phyloP scores from a whole-genome alignment of 2,888 invertebrate genomes.

The Agonopterix alstromeriana region DNA sequence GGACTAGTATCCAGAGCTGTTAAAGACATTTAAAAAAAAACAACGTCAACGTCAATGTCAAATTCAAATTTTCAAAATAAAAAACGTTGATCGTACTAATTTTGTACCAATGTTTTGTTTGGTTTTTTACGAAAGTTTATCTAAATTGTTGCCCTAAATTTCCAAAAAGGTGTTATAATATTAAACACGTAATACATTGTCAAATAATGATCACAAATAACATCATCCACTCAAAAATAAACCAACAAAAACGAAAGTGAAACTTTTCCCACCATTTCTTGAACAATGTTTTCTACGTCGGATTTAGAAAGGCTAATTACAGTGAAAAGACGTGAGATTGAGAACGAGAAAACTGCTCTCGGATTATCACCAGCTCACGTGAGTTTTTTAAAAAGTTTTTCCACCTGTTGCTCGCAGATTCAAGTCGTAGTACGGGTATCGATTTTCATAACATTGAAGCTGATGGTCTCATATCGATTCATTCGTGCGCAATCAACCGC shows the following conservation, averaged over 20 bases:
- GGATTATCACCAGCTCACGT: conserved; percentile 28
- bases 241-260: conserved; percentile 18
- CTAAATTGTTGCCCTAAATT: too few relatives aligned
- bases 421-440: conserved; percentile 11
- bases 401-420: conserved; percentile 27
- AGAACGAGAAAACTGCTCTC: conserved; percentile 54
- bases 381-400: conserved; percentile 9
- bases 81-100: too few relatives aligned
- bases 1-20: too few relatives aligned
- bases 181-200: too few relatives aligned
- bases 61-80: too few relatives aligned
- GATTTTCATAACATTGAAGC: conserved; percentile 12
- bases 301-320: conserved; percentile 64
- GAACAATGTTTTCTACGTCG: conserved; percentile 56
- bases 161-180: too few relatives aligned
- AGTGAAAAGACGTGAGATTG: conserved; percentile 61
- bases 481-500: conserved; percentile 6
- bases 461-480: conserved; percentile 10
- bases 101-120: too few relatives aligned
- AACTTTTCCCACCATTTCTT: conserved; percentile 15
- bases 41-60: too few relatives aligned
- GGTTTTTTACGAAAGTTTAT: too few relatives aligned
- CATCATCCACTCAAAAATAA: too few relatives aligned
- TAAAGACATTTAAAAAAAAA: too few relatives aligned
- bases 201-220: too few relatives aligned